Conservation (phyloP, 2,888 invertebrate species). For the Leucania comma region DNA sequence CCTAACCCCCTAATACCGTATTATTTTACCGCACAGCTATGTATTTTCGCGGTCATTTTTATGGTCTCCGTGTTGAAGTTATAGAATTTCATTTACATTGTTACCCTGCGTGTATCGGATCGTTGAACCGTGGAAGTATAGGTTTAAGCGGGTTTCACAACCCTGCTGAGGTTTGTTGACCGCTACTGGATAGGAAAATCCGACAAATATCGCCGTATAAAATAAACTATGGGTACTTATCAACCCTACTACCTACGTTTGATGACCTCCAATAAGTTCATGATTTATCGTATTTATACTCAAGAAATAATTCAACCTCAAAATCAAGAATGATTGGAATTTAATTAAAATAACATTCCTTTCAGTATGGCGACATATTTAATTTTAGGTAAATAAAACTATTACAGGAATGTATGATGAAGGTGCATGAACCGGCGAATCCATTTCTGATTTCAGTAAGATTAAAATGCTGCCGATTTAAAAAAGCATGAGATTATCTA, state of each 20-base stretch:
- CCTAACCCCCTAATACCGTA: constrained; percentile 26
- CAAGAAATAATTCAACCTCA: not conserved
- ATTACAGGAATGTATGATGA: constrained; percentile 13
- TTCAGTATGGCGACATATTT: constrained; percentile 7
- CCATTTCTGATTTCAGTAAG: constrained; percentile 8
- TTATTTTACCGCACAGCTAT: constrained; percentile 42
- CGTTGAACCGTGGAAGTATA: constrained; percentile 63
- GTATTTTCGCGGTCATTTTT: constrained; percentile 56
- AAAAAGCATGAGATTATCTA: not conserved
- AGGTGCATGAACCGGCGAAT: constrained; percentile 7
- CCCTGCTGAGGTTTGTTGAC: constrained; percentile 61
- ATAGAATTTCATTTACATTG: constrained; percentile 76
- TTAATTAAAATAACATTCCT: constrained; percentile 16
- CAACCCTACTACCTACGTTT: not conserved
- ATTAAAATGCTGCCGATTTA: not conserved
- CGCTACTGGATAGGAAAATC: constrained; percentile 47
- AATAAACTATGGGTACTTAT: not conserved
- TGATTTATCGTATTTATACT: not conserved
- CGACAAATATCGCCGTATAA: constrained; percentile 33
- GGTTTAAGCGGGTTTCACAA: constrained; percentile 56
- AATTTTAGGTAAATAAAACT: constrained; percentile 14
- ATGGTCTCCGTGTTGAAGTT: constrained; percentile 58
- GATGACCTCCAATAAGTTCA: constrained; percentile 10
- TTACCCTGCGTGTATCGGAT: constrained; percentile 79
- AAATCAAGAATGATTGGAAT: not conserved